Percentiles rank a stretch among this genome's conserved stretches.
Conservation (phyloP, 2,797 vertebrate species). For the Lycodopsis pacificus region DNA sequence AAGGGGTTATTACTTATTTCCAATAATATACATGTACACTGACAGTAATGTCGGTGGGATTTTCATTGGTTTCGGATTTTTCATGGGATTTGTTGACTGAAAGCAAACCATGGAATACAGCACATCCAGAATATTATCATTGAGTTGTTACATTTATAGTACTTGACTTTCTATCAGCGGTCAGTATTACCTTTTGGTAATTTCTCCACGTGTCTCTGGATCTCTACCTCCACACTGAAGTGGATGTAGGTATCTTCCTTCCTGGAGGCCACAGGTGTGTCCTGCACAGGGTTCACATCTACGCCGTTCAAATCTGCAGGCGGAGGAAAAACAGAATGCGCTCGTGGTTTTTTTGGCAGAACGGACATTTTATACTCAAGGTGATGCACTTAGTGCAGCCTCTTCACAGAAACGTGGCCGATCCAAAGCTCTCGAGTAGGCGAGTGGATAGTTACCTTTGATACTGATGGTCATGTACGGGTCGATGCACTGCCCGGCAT, state of each 20-base stretch:
- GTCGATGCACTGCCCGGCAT: conserved; percentile 98
- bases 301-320: conserved; percentile 92
- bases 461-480: conserved; percentile 98
- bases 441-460: conserved; percentile 86
- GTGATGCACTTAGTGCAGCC: not conserved
- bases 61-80: no score
- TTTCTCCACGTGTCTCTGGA: conserved; percentile 97
- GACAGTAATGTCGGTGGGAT: not conserved
- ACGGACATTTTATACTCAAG: not conserved
- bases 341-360: not conserved
- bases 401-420: not conserved
- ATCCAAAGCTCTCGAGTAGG: not conserved
- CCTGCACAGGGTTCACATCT: conserved; percentile 95
- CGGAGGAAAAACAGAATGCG: not conserved
- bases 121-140: no score
- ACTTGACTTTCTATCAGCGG: not conserved
- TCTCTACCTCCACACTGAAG: conserved; percentile 95
- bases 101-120: not conserved
- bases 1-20: not conserved
- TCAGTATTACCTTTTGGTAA: conserved; percentile 91
- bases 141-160: no score
- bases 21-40: not conserved
- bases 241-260: conserved; percentile 98
- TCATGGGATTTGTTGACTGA: no score
- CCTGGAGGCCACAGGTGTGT: conserved; percentile 93